Base-by-base conservation (phyloP, 1,140 invertebrate species). In the Conus betulinus region DNA sequence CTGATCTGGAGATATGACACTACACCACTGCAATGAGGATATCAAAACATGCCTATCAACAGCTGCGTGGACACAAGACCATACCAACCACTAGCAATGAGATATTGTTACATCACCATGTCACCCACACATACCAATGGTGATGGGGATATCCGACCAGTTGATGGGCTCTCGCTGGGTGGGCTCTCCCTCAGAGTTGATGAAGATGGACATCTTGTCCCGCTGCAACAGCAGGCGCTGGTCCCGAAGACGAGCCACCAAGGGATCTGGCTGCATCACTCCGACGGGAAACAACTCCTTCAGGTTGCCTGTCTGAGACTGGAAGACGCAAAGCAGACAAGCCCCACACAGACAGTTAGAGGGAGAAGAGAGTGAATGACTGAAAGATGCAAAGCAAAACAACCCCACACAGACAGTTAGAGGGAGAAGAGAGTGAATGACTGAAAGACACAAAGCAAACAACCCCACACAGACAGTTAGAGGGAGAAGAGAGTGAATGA, bases 231-330 rank as follows among this genome's bases (percentile, higher is more conserved):
- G 97, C 94, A 98, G 97, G 17, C 97, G 96, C 85, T 96, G 96
- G 90, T 97, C 97, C 13, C 97, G 96, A 89, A 98, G 95, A 94
- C 97, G 97, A 3, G 97, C 96, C 89, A 98, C 97, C 88, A 97
- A 97, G 11, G 98, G 98, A 93, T 99, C 98, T 52, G 97, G 96
- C 79, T 97, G 97, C 94, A 97, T 96, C 79, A 91, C 96, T 23
- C 95, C 98, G 5, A 97, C 97, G 3, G 97, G 97, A 95, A 99
- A 99, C 27, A 99, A 95, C 93, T 98, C 97, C 93, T 97, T 97
- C 25, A 96, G 95, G 92, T 97, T 96, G 10, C 97, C 97, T 78
- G 82, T 90, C 23, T 63, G 79, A 1, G 87, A 81, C 89, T 89
- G 81, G 8, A 84, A 79, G 11, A 71, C 20, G 20, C 6, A 71